Conservation (phyloP, 1,140 invertebrate genomes). For the Orussus abietinus region DNA sequence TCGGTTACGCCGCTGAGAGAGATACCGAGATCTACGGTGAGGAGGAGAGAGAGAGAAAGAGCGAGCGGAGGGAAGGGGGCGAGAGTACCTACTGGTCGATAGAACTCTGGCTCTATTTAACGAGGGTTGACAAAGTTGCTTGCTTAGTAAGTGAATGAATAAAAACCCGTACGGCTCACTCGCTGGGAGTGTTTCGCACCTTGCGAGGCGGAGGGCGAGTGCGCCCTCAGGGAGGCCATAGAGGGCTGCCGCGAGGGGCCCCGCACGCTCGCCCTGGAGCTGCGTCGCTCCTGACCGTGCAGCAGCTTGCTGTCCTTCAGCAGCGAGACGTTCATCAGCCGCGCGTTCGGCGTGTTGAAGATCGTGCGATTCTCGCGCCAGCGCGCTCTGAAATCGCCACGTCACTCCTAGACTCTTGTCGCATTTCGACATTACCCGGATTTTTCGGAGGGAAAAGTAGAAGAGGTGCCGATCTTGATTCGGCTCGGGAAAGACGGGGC, state of each 20-base stretch:
- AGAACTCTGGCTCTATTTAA: constrained; percentile 36
- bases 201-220: constrained; percentile 73
- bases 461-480: no score
- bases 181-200: constrained; percentile 62
- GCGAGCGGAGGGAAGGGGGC: no score
- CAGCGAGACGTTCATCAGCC: constrained; percentile 82
- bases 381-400: constrained; percentile 75
- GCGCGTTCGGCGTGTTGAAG: constrained; percentile 91
- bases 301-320: constrained; percentile 76
- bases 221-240: constrained; percentile 73
- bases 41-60: no score
- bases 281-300: constrained; percentile 70
- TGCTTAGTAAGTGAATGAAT: constrained; percentile 54
- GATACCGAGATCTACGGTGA: no score
- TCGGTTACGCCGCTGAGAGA: no score
- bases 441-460: no score
- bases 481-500: no score
- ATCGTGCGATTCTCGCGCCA: constrained; percentile 89
- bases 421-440: no score
- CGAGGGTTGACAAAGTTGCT: constrained; percentile 40
- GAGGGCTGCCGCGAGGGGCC: constrained; percentile 76
- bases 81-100: constrained; percentile 21
- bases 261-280: constrained; percentile 71
- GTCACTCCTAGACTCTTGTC: no score
- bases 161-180: constrained; percentile 53